A percentile compares a stretch with the other conserved stretches of the same genome.
phyloP scores from a whole-genome alignment of 1,140 invertebrate species.

The Apocrypta bakeri region DNA sequence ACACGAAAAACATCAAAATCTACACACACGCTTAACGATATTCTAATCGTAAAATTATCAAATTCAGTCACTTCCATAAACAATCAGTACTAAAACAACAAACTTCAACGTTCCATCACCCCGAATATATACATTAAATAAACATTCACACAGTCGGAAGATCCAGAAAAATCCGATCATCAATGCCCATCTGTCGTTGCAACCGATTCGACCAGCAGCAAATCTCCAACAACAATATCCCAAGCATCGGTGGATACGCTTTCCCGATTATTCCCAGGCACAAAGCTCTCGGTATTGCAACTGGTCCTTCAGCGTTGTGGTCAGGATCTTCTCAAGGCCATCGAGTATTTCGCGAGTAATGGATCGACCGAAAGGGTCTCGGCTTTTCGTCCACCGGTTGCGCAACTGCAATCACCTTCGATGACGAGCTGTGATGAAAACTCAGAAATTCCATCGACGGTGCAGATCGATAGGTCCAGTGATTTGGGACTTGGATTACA shows the following conservation, averaged over 20 bases:
- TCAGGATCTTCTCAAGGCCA: constrained; percentile 87
- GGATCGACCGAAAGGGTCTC: constrained; percentile 8
- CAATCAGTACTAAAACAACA: too few relatives aligned
- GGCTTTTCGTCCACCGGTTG: constrained; percentile 38
- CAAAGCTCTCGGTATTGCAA: constrained; percentile 90
- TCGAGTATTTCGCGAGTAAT: constrained; percentile 78
- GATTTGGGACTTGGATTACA: constrained; percentile 51
- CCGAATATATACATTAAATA: too few relatives aligned
- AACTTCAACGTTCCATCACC: too few relatives aligned
- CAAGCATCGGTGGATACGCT: constrained; percentile 88
- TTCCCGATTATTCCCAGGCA: constrained; percentile 88
- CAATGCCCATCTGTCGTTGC: neutral
- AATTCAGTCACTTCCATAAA: too few relatives aligned
- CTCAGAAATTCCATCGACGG: neutral
- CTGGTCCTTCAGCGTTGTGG: constrained; percentile 90
- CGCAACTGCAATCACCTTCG: constrained; percentile 57
- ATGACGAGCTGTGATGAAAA: neutral
- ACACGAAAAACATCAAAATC: too few relatives aligned
- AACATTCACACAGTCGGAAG: too few relatives aligned
- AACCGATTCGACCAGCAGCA: neutral
- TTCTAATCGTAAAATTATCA: too few relatives aligned
- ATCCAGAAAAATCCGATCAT: neutral
- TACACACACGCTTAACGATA: too few relatives aligned
- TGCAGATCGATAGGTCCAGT: constrained; percentile 3
- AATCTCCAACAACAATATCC: constrained; percentile 64